Evolutionary conservation across 2,113 vertebrate genomes (phyloP), one percentile per base, ranked within the genome.

Genomic region (Spea multiplicata): DNA sequence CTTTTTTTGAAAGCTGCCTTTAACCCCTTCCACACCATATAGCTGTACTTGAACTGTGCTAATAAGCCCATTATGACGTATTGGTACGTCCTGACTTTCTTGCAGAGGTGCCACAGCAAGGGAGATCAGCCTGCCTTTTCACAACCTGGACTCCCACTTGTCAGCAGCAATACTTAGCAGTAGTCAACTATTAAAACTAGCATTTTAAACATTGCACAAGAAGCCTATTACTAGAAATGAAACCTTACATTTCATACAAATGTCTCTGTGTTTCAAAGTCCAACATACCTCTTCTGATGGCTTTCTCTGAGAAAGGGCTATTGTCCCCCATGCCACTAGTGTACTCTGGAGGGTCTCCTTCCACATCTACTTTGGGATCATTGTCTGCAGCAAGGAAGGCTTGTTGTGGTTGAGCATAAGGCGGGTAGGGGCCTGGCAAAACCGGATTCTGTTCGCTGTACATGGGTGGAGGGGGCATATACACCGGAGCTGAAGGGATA

Each of bases 201-300:
- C 30, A 30, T 30, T 30, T 30, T 30, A 30, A 30, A 30, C 30
- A 30, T 30, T 30, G 30, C 30, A n/a, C 59, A 14, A 62, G 59
- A 6, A 16, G n/a, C 3, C 14, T 16, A 62, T 62, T 62, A 6
- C 8, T 62, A 16, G 14, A n/a, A 62, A 6, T 55, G 12, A 55
- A n/a, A 62, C 59, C 14, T 14, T 62, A n/a, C 59, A 62, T 12
- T 62, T 6, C 14, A 62, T 14, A 62, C 17, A 13, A 3, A 62
- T 62, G 3, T 62, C 17, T n/a, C 13, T n/a, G n/a, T n/a, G n/a
- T n/a, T n/a, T n/a, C n/a, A n/a, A n/a, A 52, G 50, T 52, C 62
- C n/a, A 49, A 5, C 86, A 84, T 50, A 89, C 86, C 84, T 86
- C 44, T 86, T 62, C 83, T 82, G 75, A 86, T 0, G 10, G 59